Evolutionary conservation across 2,888 invertebrate genomes (phyloP).

Genomic region (Eutolmus rufibarbis): DNA sequence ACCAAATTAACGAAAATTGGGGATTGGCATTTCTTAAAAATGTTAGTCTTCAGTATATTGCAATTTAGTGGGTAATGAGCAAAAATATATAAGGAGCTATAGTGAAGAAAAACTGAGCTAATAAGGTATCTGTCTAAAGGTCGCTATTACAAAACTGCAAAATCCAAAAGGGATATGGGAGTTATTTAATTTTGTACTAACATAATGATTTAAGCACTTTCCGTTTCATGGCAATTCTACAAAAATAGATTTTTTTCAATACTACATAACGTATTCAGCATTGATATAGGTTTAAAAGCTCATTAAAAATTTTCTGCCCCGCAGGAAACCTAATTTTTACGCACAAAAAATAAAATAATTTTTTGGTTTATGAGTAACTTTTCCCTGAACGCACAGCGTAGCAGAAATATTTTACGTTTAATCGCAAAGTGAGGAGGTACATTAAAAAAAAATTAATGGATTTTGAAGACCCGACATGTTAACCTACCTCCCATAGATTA

Average conservation of each 20-base stretch:
- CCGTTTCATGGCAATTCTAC: too few species aligned
- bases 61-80: too few species aligned
- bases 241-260: too few species aligned
- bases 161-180: too few species aligned
- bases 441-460: background rate
- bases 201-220: too few species aligned
- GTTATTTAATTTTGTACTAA: too few species aligned
- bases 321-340: background rate
- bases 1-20: background rate
- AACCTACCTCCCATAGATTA: background rate
- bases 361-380: background rate
- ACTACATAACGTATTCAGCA: background rate
- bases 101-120: too few species aligned
- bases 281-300: background rate
- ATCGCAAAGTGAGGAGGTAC: background rate
- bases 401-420: background rate
- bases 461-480: background rate
- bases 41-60: too few species aligned
- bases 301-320: background rate
- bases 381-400: background rate
- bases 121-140: too few species aligned
- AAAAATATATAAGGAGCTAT: background rate
- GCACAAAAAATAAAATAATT: background rate
- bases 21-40: background rate
- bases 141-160: too few species aligned